Evolutionary conservation across 2,113 vertebrate species (phyloP).

Genomic region (Pitta sordida): DNA sequence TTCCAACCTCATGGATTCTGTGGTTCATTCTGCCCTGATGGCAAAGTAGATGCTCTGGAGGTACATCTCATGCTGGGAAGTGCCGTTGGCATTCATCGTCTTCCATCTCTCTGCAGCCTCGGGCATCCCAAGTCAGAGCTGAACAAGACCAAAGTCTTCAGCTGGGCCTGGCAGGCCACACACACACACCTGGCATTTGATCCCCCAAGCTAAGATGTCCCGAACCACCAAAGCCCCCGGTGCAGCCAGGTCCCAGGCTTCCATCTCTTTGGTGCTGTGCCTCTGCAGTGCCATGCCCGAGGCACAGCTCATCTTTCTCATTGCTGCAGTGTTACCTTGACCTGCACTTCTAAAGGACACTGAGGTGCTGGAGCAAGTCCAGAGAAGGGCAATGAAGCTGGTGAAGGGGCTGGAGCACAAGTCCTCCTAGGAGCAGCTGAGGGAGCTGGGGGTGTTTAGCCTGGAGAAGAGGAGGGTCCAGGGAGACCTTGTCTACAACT

Average conservation of each 20-base stretch:
- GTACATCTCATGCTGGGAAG: neutral
- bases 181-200: rapidly evolving
- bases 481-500: no score
- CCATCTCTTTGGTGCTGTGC: neutral
- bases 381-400: neutral
- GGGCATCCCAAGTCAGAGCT: neutral
- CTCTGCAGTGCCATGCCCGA: neutral
- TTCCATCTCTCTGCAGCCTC: neutral
- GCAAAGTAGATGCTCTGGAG: rapidly evolving
- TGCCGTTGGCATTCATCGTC: neutral
- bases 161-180: neutral
- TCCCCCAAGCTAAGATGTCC: rapidly evolving
- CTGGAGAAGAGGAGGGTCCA: no score
- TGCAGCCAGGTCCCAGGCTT: neutral
- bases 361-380: neutral
- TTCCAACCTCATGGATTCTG: no score
- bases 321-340: neutral
- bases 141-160: neutral
- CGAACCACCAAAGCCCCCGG: rapidly evolving
- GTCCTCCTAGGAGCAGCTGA: neutral
- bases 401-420: neutral
- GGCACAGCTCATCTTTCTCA: rapidly evolving
- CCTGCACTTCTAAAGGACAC: neutral
- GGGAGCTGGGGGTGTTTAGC: neutral
- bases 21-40: rapidly evolving